Evolutionary conservation across 2,888 invertebrate species (phyloP), one percentile per base, ranked within the genome.

Genomic region (Meiosimyza platycephala): DNA sequence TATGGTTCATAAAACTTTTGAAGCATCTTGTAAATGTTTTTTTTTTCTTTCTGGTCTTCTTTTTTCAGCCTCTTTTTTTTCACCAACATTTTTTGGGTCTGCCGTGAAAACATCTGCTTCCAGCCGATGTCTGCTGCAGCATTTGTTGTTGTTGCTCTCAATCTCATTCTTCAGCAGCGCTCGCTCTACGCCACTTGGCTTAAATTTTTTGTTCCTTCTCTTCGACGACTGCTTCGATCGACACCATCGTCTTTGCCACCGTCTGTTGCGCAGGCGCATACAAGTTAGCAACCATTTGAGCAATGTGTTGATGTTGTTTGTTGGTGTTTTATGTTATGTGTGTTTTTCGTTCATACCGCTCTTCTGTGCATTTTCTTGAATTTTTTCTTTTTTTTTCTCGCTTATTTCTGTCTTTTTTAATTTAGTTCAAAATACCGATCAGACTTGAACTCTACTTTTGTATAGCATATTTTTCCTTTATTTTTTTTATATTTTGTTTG

Each of bases 191-290:
- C n/a, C 33, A 28, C 28, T 60, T 69, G 60, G 68, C 48, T 59
- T 28, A 50, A 22, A 11, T 66, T 9, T 18, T 18, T 33, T 60
- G 2, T 51, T 50, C 50, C 16, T 48, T 7, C n/a, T 6, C 51
- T 51, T 51, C 18, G 64, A 18, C 9, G 47, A 51, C 11, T 64
- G 50, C 12, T 50, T 22, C 16, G 60, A 60, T 55, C 51, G 68
- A 18, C 70, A 57, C 4, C 22, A 48, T 22, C 57, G 57, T 55
- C 40, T 40, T 40, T 40, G 9, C 22, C 18, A 57, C 70, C 62
- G 70, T 70, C 70, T 62, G 70, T 63, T 63, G 70, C 52, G 60
- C 63, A 70, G 62, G 54, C 70, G 70, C 62, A 62, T 40, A 40
- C 63, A 70, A 63, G 54, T 70, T 63, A 54, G 22, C 52, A 59